phyloP scores from a whole-genome alignment of 2,797 vertebrate genomes.

The Halcyon smyrnensis region DNA sequence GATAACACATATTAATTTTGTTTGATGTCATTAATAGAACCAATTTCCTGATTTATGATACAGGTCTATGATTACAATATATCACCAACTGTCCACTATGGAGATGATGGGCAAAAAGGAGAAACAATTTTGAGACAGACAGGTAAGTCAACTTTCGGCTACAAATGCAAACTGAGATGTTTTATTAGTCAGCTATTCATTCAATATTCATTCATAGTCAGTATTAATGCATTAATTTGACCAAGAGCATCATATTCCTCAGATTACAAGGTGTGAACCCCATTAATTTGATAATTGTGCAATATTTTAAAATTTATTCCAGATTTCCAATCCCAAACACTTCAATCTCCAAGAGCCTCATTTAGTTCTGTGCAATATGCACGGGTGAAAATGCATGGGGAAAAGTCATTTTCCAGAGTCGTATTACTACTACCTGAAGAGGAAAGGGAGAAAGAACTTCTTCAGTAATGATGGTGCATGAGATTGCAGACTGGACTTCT shows the following conservation, averaged over 20 bases:
- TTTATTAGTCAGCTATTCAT: background rate
- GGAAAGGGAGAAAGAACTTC: background rate
- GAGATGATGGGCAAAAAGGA: background rate
- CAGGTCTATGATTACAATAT: background rate
- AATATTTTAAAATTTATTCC: background rate
- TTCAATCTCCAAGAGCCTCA: background rate
- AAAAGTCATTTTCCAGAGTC: background rate
- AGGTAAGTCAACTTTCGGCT: background rate
- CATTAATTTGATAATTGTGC: background rate
- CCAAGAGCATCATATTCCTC: background rate
- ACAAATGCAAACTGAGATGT: background rate
- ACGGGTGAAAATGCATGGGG: background rate
- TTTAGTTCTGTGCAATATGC: background rate
- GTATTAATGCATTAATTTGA: background rate
- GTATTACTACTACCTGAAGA: background rate
- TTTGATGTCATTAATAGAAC: background rate
- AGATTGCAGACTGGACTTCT: background rate
- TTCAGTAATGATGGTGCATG: background rate
- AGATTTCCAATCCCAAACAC: background rate
- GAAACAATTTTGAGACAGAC: background rate
- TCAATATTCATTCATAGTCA: background rate
- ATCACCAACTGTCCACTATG: accelerated
- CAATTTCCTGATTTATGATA: background rate
- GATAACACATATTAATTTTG: background rate
- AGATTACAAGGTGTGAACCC: background rate